Evolutionary conservation across 2,888 invertebrate species (phyloP), one percentile per base, ranked within the genome.

Genomic region (Girardia tigrina): DNA sequence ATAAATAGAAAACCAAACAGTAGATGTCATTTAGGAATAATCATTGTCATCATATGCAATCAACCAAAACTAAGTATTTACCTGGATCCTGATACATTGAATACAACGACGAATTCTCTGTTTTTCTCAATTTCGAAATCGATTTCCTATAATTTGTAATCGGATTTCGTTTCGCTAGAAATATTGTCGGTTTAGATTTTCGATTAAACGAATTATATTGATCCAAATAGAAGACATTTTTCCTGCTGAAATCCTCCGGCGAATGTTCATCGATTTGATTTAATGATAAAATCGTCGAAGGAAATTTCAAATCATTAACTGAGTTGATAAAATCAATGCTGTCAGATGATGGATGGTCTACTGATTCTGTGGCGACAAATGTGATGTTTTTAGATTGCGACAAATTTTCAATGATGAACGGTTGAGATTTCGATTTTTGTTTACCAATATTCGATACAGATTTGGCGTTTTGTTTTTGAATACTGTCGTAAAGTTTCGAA

Each of bases 391-490:
- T 56, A 56, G 2, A 12, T 56, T 56, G 56, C 23, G 56, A 56
- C 4, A 23, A 56, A 56, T 56, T 4, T 6, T 56, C 56, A 12
- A n/a, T 4, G 2, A 56, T 56, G n/a, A 56, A 56, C 2, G n/a
- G 56, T 23, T 56, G 20, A 20, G 56, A 56, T 56, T 56, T 56
- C 23, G 56, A 56, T 56, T 56, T 56, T 16, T n/a, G 56, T 20
- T 6, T 16, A 20, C 20, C n/a, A 2, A 23, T 16, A 6, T 20
- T n/a, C 4, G 56, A 56, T 36, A 8, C 16, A 36, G 8, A 12
- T 12, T 36, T 12, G 36, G 36, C 36, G n/a, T 56, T 56, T 56
- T 56, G 56, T n/a, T 56, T 56, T 56, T 56, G 56, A n/a, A 56
- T 56, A 56, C n/a, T 56, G 23, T n/a, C 23, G n/a, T 56, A 56